These are phyloP conservation scores for Amphiprion ocellaris DNA, from an alignment of 2,113 vertebrate species.

Conservation along the genomic window DNA sequence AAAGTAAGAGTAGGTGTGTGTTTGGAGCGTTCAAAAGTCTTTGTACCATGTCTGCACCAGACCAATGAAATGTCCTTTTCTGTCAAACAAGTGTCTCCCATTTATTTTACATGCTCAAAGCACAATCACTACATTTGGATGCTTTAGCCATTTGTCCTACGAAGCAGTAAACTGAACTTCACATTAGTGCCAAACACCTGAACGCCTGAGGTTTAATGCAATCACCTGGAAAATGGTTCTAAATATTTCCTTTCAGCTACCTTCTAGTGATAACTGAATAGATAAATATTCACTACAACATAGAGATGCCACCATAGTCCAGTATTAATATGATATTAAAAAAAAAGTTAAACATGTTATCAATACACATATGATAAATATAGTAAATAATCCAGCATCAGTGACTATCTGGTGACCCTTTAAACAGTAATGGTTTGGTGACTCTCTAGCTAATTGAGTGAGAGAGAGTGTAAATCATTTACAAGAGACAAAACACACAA, in stretches of 20 bases:
- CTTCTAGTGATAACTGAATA: background rate
- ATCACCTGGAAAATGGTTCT: background rate
- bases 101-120: background rate
- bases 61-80: background rate
- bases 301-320: too few species aligned
- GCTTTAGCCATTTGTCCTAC: background rate
- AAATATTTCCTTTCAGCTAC: background rate
- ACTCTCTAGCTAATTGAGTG: too few species aligned
- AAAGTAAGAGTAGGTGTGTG: conserved; percentile 26
- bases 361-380: too few species aligned
- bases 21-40: background rate
- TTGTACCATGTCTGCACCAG: background rate
- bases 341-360: too few species aligned
- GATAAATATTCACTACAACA: background rate
- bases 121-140: background rate
- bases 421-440: too few species aligned
- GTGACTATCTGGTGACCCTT: too few species aligned
- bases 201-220: background rate
- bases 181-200: background rate
- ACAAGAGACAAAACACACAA: too few species aligned
- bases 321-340: too few species aligned
- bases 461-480: too few species aligned
- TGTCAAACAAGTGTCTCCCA: too few species aligned
- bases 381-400: too few species aligned
- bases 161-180: background rate